Evolutionary conservation across 2,113 vertebrate genomes (phyloP).

Genomic region (Rhabdornis inornatus): DNA sequence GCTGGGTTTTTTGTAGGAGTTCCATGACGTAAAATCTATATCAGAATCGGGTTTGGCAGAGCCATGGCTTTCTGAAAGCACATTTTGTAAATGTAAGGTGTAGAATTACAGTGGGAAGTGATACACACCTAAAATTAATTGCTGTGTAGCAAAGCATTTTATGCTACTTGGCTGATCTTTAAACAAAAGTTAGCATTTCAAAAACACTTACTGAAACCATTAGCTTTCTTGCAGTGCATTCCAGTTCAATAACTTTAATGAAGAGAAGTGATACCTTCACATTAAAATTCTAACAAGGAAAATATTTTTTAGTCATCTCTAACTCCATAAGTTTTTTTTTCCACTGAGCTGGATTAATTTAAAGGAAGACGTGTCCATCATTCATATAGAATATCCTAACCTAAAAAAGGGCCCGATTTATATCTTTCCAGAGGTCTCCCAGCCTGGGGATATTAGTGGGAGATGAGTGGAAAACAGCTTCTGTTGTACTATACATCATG

Average conservation of each 20-base stretch:
- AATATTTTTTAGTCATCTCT: not conserved
- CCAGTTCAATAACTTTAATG: not conserved
- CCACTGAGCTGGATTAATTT: not conserved
- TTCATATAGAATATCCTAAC: not conserved
- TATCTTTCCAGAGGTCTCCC: not conserved
- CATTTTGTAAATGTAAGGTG: not conserved
- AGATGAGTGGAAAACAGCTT: not conserved
- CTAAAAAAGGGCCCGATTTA: not conserved
- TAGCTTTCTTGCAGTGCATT: not conserved
- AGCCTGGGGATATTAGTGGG: not conserved
- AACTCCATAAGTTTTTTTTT: not conserved
- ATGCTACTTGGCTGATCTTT: not conserved
- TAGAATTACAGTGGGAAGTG: not conserved
- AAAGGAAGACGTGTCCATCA: not conserved
- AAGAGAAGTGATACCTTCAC: not conserved
- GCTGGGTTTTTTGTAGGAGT: not conserved
- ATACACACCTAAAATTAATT: not conserved
- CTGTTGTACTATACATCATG: not conserved
- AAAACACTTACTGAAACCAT: not conserved
- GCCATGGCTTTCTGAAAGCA: not conserved
- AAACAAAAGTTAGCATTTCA: slow-evolving; percentile 28
- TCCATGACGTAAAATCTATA: not conserved
- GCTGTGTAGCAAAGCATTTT: not conserved
- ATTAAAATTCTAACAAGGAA: not conserved
- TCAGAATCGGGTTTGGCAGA: not conserved